A percentile compares a stretch with the other conserved stretches of the same genome.
Conservation (phyloP, 1,140 invertebrate genomes). For the Aphaenogaster ashmeadi region DNA sequence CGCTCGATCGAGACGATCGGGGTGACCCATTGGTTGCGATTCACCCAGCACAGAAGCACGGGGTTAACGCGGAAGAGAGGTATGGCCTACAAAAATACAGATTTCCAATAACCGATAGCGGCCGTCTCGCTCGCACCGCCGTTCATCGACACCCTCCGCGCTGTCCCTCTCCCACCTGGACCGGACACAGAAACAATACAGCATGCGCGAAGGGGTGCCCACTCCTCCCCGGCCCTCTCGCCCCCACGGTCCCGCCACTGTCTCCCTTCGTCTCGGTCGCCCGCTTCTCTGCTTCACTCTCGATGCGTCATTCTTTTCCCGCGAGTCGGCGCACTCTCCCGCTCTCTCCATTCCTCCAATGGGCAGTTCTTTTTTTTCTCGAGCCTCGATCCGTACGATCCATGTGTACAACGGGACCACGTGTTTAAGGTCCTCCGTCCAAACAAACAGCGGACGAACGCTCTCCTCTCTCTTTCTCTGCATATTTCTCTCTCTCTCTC, state of each 20-base stretch:
- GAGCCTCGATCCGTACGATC: conserved; percentile 69
- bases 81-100: conserved; percentile 85
- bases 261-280: conserved; percentile 39
- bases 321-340: conserved; percentile 30
- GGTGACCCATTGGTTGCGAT: conserved; percentile 79
- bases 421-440: conserved; percentile 80
- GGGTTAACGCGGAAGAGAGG: conserved; percentile 72
- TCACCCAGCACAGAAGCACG: conserved; percentile 66
- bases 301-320: conserved; percentile 48
- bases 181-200: conserved; percentile 80
- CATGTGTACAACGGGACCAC: conserved; percentile 78
- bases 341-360: conserved; percentile 40
- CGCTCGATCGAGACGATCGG: conserved; percentile 75
- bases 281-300: conserved; percentile 42
- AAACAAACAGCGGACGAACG: conserved; percentile 76
- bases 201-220: conserved; percentile 59
- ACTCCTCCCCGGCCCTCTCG: conserved; percentile 6
- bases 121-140: conserved; percentile 49
- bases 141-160: conserved; percentile 37
- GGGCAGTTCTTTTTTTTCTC: conserved; percentile 48
- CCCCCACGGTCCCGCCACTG: conserved; percentile 58
- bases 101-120: conserved; percentile 86
- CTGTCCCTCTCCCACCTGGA: conserved; percentile 14
- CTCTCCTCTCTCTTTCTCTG: conserved; percentile 27
- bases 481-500: conserved; percentile 23